A percentile compares a stretch with the other conserved stretches of the same genome.
These are phyloP conservation scores for Aleiodes testaceus DNA, from an alignment of 2,888 invertebrate species.

Conservation along the genomic window DNA sequence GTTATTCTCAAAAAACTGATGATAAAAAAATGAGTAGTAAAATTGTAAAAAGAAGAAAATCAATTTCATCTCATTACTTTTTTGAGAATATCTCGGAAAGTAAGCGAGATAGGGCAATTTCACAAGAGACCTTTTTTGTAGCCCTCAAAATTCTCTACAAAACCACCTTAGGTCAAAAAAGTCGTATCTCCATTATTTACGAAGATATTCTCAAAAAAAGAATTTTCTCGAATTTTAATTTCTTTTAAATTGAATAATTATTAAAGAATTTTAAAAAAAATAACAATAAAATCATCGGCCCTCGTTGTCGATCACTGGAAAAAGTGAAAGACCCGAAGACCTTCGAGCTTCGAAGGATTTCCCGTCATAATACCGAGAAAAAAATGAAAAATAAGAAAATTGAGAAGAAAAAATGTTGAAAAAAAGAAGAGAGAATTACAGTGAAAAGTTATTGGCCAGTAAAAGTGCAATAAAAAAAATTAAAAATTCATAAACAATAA, in stretches of 20 bases:
- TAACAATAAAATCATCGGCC: neutral
- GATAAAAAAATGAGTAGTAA: no score
- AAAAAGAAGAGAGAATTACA: constrained; percentile 5
- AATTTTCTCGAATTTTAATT: no score
- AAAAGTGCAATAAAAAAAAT: neutral
- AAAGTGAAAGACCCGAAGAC: constrained; percentile 25
- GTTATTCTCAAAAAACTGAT: no score
- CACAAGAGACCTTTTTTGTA: no score
- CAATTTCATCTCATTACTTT: no score
- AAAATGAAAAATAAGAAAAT: neutral
- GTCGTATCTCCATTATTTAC: no score
- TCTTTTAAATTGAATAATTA: neutral
- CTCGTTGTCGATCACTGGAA: constrained; percentile 14
- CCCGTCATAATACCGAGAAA: constrained; percentile 18
- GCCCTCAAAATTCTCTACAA: no score
- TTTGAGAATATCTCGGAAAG: neutral
- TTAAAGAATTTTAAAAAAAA: neutral
- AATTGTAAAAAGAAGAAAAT: no score
- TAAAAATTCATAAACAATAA: neutral
- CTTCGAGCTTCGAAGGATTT: constrained; percentile 33
- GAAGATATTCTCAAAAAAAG: no score
- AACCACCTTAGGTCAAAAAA: no score
- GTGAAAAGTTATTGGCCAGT: constrained; percentile 19
- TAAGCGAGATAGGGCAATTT: neutral
- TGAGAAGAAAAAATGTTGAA: neutral